Percentiles rank a stretch among this genome's conserved stretches.
Evolutionary conservation across 2,888 invertebrate genomes (phyloP).

Genomic region (Leucophora obtusa): DNA sequence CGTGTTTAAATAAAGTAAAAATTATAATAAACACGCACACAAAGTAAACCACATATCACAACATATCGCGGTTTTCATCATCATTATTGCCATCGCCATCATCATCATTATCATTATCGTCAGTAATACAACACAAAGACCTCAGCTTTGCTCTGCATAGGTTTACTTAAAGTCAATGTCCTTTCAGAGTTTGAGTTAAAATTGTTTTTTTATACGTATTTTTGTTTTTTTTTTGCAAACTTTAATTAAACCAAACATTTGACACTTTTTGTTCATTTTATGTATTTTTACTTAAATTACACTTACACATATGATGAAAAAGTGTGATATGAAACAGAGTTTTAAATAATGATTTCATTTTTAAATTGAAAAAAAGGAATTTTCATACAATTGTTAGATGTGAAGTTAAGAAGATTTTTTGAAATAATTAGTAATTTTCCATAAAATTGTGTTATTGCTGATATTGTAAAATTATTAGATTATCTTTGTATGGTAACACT

Average conservation of each 20-base stretch:
- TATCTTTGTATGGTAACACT: too few species aligned
- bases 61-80: constrained; percentile 31
- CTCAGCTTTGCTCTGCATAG: constrained; percentile 47
- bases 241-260: constrained; percentile 74
- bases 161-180: constrained; percentile 62
- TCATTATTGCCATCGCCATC: constrained; percentile 14
- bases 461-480: too few species aligned
- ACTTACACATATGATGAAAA: constrained; percentile 14
- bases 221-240: constrained; percentile 45
- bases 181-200: constrained; percentile 47
- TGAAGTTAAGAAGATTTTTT: too few species aligned
- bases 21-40: constrained; percentile 21
- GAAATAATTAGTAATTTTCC: too few species aligned
- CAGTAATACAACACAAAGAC: constrained; percentile 38
- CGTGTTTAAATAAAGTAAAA: constrained; percentile 31
- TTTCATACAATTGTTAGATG: too few species aligned
- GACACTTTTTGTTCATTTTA: constrained; percentile 58
- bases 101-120: constrained; percentile 30
- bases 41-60: constrained; percentile 52
- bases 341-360: constrained; percentile 5
- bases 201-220: background rate
- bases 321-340: background rate
- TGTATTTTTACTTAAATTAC: constrained; percentile 36
- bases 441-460: too few species aligned
- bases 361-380: background rate